Conservation (phyloP, 2,888 invertebrate species). For the Lumbricus terrestris region DNA sequence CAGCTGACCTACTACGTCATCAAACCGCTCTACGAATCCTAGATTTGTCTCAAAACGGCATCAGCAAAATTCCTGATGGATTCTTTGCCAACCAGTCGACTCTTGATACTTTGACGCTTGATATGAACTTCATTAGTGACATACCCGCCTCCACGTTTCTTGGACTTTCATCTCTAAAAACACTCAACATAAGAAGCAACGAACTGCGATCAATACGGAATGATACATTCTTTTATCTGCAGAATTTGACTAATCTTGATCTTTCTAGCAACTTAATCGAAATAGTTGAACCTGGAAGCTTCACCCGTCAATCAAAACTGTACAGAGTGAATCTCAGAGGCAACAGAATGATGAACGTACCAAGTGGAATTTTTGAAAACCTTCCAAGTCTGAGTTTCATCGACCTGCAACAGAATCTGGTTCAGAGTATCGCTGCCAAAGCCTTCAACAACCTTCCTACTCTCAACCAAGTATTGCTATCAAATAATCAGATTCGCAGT, state of each 20-base stretch:
- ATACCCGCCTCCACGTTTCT: neutral
- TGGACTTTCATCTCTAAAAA: neutral
- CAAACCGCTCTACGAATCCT: neutral
- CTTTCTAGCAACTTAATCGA: neutral
- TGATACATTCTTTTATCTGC: neutral
- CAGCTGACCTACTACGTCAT: neutral
- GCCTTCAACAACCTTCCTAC: neutral
- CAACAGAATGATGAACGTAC: neutral
- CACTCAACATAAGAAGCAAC: neutral
- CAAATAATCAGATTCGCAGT: neutral
- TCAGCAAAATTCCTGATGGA: neutral
- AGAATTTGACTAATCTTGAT: neutral
- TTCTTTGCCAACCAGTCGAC: neutral
- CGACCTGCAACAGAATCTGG: neutral
- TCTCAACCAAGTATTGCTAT: neutral
- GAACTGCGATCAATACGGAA: neutral
- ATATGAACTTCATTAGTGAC: neutral
- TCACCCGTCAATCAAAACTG: neutral
- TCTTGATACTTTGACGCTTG: neutral
- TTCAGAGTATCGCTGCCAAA: neutral
- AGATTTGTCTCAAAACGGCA: conserved; percentile 1
- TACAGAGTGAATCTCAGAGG: neutral
- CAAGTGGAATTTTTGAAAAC: neutral
- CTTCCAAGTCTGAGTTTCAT: neutral
- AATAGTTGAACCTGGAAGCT: neutral